These are phyloP conservation scores for Promerops cafer DNA, from an alignment of 2,113 vertebrate species.

Conservation along the genomic window DNA sequence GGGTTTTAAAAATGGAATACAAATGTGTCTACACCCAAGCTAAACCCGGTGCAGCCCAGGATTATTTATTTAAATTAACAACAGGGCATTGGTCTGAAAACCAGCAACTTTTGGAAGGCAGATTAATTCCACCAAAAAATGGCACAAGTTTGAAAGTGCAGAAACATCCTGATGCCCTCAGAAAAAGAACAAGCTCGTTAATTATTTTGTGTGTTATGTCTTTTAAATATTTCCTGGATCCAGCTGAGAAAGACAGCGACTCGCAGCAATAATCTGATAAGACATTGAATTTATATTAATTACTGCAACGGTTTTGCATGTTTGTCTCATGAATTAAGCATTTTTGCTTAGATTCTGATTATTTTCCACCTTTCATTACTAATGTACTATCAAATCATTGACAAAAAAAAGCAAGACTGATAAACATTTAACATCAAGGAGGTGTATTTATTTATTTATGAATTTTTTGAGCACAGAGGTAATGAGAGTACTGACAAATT, in stretches of 20 bases:
- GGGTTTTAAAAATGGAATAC: not conserved
- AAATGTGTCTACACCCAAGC: not conserved
- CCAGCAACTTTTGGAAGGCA: not conserved
- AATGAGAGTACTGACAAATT: constrained; percentile 20
- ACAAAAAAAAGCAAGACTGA: not conserved
- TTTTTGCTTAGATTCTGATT: constrained; percentile 36
- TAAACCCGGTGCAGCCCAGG: accelerated
- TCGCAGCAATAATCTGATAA: not conserved
- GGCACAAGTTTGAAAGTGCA: constrained; percentile 13
- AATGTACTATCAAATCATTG: constrained; percentile 31
- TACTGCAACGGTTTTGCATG: not conserved
- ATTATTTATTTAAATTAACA: not conserved
- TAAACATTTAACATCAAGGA: not conserved
- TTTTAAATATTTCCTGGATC: constrained; percentile 28
- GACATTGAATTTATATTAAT: constrained; percentile 53
- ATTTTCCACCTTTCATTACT: constrained; percentile 18
- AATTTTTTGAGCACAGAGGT: not conserved
- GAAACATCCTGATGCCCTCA: constrained; percentile 35
- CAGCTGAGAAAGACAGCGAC: not conserved
- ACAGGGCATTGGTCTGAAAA: not conserved
- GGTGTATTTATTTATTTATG: constrained; percentile 6
- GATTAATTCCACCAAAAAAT: not conserved
- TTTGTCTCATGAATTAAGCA: constrained; percentile 47
- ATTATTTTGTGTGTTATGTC: constrained; percentile 52
- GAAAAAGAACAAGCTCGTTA: constrained; percentile 18